Conservation (phyloP, 2,888 invertebrate genomes). For the Apocheima hispidaria region DNA sequence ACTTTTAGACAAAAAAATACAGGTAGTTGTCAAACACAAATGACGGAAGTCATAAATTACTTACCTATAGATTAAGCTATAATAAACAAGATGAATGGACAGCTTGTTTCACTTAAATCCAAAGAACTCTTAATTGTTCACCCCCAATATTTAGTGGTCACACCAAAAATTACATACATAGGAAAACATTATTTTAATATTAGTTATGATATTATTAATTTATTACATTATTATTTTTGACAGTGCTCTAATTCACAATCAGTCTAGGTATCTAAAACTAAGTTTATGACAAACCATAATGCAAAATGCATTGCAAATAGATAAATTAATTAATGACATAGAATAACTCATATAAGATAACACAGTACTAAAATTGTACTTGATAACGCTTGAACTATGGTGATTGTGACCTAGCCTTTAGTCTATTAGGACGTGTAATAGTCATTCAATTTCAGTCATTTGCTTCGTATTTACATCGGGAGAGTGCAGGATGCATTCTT, state of each 20-base stretch:
- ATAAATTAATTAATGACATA: not conserved
- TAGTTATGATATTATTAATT: too few relatives aligned
- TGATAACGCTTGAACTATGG: conserved; percentile 14
- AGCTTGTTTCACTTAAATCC: not conserved
- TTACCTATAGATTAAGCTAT: not conserved
- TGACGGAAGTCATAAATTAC: not conserved
- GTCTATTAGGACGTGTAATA: not conserved
- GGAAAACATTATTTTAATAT: too few relatives aligned
- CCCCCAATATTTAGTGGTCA: too few relatives aligned
- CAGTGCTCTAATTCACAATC: not conserved
- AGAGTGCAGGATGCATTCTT: conserved; percentile 15
- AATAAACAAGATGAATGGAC: not conserved
- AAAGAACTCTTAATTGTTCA: not conserved
- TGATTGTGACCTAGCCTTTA: conserved; percentile 3
- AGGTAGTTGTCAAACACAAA: not conserved
- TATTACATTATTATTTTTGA: too few relatives aligned
- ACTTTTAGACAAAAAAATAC: conserved; percentile 58
- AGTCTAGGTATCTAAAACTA: not conserved
- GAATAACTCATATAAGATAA: conserved; percentile 1
- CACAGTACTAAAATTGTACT: not conserved
- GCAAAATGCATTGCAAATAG: not conserved
- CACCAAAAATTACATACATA: too few relatives aligned
- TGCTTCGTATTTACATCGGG: conserved; percentile 4
- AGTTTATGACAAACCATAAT: not conserved
- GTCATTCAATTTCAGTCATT: conserved; percentile 6